These are phyloP conservation scores for Drosophila mercatorum DNA, from an alignment of 2,888 invertebrate genomes.

Conservation along the genomic window DNA sequence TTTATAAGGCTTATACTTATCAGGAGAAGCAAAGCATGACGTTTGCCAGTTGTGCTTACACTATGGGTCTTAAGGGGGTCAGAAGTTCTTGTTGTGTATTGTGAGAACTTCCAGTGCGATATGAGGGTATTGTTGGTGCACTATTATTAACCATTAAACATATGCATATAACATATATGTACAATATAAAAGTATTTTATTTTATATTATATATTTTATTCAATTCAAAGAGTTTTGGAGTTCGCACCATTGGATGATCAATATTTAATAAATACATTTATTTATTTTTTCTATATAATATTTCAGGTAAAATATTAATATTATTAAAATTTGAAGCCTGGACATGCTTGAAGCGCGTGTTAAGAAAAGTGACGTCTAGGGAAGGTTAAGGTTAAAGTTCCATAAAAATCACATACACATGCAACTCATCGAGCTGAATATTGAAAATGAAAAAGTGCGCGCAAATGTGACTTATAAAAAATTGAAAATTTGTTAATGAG, in stretches of 20 bases:
- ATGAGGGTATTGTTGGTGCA: constrained; percentile 36
- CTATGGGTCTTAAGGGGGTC: constrained; percentile 6
- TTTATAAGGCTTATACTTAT: constrained; percentile 58
- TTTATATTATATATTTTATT: too few species aligned
- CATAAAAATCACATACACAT: constrained; percentile 68
- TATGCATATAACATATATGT: too few species aligned
- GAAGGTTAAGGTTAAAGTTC: constrained; percentile 72
- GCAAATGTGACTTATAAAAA: constrained; percentile 32
- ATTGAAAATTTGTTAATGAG: constrained; percentile 63
- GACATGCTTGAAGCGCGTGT: constrained; percentile 58
- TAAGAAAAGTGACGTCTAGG: constrained; percentile 58
- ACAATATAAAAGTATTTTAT: too few species aligned
- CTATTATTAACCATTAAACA: neutral
- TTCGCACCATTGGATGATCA: too few species aligned
- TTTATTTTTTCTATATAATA: too few species aligned
- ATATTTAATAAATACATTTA: too few species aligned
- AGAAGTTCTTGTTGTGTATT: constrained; percentile 10
- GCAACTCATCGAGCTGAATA: constrained; percentile 49
- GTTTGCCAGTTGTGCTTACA: constrained; percentile 24
- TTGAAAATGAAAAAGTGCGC: constrained; percentile 40
- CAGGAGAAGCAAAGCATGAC: constrained; percentile 67
- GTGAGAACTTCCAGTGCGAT: constrained; percentile 40
- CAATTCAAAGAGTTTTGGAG: too few species aligned
- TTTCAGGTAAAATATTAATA: too few species aligned
- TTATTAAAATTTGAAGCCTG: constrained; percentile 9